Base-by-base conservation (phyloP, 2,888 invertebrate genomes). In the Esperia sulphurella region DNA sequence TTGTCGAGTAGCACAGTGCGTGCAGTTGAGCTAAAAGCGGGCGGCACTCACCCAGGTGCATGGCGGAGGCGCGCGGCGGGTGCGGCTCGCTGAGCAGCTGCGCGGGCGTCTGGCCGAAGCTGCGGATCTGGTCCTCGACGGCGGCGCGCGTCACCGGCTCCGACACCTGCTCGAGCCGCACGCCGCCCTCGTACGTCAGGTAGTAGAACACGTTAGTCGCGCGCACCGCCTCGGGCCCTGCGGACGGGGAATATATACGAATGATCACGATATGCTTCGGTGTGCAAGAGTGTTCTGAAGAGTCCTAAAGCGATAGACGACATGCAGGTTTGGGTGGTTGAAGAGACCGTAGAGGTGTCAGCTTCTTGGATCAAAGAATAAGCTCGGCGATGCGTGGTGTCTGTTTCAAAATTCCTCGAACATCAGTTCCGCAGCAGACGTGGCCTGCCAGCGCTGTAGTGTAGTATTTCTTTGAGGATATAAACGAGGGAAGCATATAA, bases 171-270 rank as follows among this genome's bases (percentile, higher is more conserved):
- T 98, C 97, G 62, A 99, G 91, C 51, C 99, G 96, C 1, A 98
- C 97, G 59, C 96, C 97, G 47, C 99, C 99, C 83, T 99, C 99
- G 84, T 99, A 99, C 0, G 99, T 99, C 55, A 99, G 91, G 85
- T 99, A 99, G 90, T 99, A 99, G 91, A 99, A 99, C 13, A 99
- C 98, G 86, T 99, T 99, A 12, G 98, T 98, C 1, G 99, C 98
- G 47, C 99, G 92, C 35, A 99, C 94, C 1, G 99, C 99, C 88
- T 99, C 98, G 0, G 99, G 98, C 39, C 98, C 95, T 95, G 70
- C 8, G 29, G 33, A 35, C 21, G 1, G 14, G 8, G 1, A 2
- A 21, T 14, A 43, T 8, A 10, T 2, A 12, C 7, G 3, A 12
- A 45, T 14, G 13, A 7, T 12, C 10, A 1, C 8, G 12, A 6